Evolutionary conservation across 2,113 vertebrate genomes (phyloP), one percentile per base, ranked within the genome.

Genomic region (Lepisosteus osseus): DNA sequence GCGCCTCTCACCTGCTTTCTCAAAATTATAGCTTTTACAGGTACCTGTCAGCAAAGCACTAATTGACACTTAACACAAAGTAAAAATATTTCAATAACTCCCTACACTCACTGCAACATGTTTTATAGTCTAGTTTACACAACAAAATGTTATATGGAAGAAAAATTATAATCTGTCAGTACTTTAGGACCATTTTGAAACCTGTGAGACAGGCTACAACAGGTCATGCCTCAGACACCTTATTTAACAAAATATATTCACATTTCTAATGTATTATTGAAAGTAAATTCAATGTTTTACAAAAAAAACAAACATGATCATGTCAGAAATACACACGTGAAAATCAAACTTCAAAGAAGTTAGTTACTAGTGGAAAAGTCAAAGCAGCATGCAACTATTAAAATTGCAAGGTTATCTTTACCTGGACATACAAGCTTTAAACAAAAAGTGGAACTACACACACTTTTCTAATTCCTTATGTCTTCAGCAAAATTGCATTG

Each of bases 271-370:
- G 8, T 44, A 29, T 67, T 67, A 66, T 1, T 41, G 5, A 59
- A 6, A 5, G 5, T 6, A 59, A 59, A 11, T 59, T 1, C 11
- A 59, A 51, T 51, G 47, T 11, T 40, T n/a, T 76, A 73, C 9
- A 47, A 17, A 67, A 14, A 59, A 54, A 68, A 73, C 64, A 73
- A 17, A 76, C 65, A 47, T 29, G 29, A 59, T 42, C 17, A 57
- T 15, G 15, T 15, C 13, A n/a, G 41, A 71, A 54, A 64, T 65
- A 47, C 69, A 47, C 69, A 71, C 78, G 74, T 43, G 17, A 40
- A 44, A 70, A 51, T 6, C 76, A 77, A 75, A 56, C 62, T 72
- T 73, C 79, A 76, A 77, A 29, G 71, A 72, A 44, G 17, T 69
- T 79, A 72, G 79, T 65, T 54, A 61, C 11, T 13, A 11, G 0